Conservation (phyloP, 2,113 vertebrate genomes). For the Reinhardtius hippoglossoides region DNA sequence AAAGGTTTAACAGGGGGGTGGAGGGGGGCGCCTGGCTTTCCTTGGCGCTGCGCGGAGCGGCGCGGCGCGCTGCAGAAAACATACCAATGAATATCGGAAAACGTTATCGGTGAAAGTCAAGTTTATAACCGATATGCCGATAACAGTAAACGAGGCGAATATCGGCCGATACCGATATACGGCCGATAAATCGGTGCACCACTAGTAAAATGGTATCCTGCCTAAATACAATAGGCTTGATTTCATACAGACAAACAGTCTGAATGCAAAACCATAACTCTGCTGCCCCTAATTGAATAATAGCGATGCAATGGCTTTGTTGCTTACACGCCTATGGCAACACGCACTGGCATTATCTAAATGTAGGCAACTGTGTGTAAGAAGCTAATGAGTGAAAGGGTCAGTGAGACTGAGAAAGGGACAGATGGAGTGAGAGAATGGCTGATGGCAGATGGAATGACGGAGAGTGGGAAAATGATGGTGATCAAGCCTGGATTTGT, state of each 20-base stretch:
- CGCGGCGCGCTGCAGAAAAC: too few species aligned
- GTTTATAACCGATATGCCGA: too few species aligned
- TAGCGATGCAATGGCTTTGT: not conserved
- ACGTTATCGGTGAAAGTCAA: too few species aligned
- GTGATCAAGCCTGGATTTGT: conserved; percentile 40
- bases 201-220: not conserved
- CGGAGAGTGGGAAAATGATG: conserved; percentile 52
- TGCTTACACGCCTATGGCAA: not conserved
- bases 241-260: not conserved
- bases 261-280: not conserved
- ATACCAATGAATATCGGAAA: too few species aligned
- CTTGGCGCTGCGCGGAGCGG: too few species aligned
- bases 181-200: too few species aligned
- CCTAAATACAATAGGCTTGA: not conserved
- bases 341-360: conserved; percentile 6
- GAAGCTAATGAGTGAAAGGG: conserved; percentile 64
- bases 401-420: conserved; percentile 58
- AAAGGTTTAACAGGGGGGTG: too few species aligned
- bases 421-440: conserved; percentile 65
- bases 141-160: too few species aligned
- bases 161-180: too few species aligned
- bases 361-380: conserved; percentile 61
- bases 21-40: too few species aligned
- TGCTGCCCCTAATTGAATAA: not conserved
- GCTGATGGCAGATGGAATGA: conserved; percentile 56